A percentile compares a stretch with the other conserved stretches of the same genome.
Conservation (phyloP, 2,888 invertebrate genomes). For the Watsonalla binaria region DNA sequence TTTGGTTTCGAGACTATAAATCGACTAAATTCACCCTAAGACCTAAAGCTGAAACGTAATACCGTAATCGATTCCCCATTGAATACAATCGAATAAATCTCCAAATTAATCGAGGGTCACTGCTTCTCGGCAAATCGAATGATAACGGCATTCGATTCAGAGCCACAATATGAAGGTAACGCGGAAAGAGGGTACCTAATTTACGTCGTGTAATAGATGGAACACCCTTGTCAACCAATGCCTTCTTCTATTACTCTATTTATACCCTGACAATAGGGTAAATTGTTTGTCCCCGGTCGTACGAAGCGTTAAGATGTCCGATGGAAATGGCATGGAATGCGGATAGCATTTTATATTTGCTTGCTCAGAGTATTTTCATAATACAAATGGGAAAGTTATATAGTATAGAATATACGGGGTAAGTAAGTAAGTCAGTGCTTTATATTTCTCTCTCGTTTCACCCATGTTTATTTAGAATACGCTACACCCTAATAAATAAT, state of each 20-base stretch:
- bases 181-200: conserved; percentile 16
- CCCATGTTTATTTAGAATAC: too few species aligned
- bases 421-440: too few species aligned
- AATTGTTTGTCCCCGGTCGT: conserved; percentile 6
- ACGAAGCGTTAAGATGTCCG: background rate
- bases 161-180: background rate
- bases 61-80: too few species aligned
- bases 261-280: conserved; percentile 14
- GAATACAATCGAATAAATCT: background rate
- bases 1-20: too few species aligned
- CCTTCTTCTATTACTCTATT: conserved; percentile 32
- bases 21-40: too few species aligned
- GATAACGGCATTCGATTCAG: background rate
- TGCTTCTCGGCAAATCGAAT: background rate
- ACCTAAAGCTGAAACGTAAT: too few species aligned
- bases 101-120: background rate
- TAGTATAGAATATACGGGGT: too few species aligned
- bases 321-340: background rate
- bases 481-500: too few species aligned
- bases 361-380: too few species aligned
- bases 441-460: too few species aligned
- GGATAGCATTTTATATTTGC: too few species aligned
- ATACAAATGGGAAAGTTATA: too few species aligned
- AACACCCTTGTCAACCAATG: conserved; percentile 30
- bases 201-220: conserved; percentile 35